Evolutionary conservation across 2,113 vertebrate species (phyloP).

Genomic region (Lathamus discolor): DNA sequence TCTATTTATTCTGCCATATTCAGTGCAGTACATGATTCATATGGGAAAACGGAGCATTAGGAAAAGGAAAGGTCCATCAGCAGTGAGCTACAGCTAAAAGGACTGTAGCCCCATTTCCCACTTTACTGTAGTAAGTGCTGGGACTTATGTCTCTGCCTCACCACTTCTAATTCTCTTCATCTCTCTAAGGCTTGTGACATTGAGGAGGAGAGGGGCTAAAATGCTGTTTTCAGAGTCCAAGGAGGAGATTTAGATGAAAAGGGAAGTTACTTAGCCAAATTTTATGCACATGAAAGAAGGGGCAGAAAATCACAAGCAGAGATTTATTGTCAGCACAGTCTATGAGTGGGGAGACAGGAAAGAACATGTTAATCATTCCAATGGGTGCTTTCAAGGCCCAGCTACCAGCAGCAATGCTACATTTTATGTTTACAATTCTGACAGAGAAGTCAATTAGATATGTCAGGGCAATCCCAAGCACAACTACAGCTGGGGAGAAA

Average conservation of each 20-base stretch:
- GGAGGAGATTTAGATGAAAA: background rate
- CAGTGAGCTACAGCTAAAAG: background rate
- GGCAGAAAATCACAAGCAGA: background rate
- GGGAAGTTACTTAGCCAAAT: background rate
- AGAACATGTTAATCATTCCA: background rate
- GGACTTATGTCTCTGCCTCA: background rate
- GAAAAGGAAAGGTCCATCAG: background rate
- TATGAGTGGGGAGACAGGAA: background rate
- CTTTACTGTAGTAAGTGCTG: background rate
- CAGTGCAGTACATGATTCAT: background rate
- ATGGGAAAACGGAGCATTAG: background rate
- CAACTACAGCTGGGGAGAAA: background rate
- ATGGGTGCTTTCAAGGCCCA: background rate
- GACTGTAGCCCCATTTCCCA: accelerated
- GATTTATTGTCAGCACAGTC: background rate
- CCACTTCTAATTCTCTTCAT: background rate
- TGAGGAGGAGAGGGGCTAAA: background rate
- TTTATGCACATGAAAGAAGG: background rate
- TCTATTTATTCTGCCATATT: background rate
- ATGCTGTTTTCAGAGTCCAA: background rate
- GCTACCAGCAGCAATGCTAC: background rate
- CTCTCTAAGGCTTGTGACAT: background rate
- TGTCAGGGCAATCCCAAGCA: background rate
- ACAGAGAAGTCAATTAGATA: background rate
- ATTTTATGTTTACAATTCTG: background rate